phyloP scores from a whole-genome alignment of 1,140 invertebrate genomes.

The Brachionus asplanchnoidis region DNA sequence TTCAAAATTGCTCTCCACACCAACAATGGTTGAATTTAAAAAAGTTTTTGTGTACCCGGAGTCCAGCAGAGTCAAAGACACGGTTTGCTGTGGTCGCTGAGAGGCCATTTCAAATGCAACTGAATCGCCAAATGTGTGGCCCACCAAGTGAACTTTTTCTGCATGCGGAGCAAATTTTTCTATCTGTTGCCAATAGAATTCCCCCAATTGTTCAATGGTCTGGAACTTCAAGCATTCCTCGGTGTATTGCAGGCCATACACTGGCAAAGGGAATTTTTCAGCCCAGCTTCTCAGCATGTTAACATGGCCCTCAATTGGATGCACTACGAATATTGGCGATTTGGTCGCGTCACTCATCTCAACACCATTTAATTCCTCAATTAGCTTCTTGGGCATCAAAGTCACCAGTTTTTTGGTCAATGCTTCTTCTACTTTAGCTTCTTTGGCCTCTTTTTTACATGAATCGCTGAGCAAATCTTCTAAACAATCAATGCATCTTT shows the following conservation, averaged over 20 bases:
- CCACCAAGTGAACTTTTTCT: background rate
- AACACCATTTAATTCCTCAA: slow-evolving; percentile 19
- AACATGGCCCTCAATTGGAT: slow-evolving; percentile 2
- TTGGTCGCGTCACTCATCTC: background rate
- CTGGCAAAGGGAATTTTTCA: background rate
- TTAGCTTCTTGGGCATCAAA: background rate
- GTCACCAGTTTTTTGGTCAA: background rate
- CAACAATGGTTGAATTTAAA: background rate
- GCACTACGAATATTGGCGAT: background rate
- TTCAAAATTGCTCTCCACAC: background rate
- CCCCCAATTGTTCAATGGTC: background rate
- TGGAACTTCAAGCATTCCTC: background rate
- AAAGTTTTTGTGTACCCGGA: background rate
- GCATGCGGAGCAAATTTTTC: background rate
- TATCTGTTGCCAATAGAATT: slow-evolving; percentile 22
- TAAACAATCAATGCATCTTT: background rate
- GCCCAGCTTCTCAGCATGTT: background rate
- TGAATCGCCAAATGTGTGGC: background rate
- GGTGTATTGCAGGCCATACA: background rate
- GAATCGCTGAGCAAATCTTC: background rate
- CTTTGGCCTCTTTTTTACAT: background rate
- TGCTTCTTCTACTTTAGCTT: background rate
- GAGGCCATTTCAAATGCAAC: slow-evolving; percentile 33
- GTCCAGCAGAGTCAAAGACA: background rate
- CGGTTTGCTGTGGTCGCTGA: background rate